A percentile compares a stretch with the other conserved stretches of the same genome.
phyloP scores from a whole-genome alignment of 1,140 invertebrate genomes.

The Drosophila ercepeae region DNA sequence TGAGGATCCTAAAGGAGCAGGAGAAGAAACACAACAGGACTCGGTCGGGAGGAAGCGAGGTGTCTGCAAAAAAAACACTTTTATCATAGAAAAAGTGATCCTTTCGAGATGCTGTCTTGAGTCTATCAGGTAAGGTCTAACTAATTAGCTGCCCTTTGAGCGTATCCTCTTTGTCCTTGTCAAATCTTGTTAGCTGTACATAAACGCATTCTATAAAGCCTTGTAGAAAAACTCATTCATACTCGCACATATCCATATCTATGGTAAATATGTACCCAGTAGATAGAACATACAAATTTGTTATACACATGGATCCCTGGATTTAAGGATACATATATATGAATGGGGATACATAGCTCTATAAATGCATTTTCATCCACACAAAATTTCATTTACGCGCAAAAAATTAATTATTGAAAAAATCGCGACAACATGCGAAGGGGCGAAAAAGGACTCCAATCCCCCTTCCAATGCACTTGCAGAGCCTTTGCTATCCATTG shows the following conservation, averaged over 20 bases:
- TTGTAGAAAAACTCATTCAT: no score
- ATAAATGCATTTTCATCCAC: constrained; percentile 46
- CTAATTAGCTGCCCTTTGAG: no score
- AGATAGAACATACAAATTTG: constrained; percentile 3
- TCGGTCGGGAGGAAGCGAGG: not conserved
- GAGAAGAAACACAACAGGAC: not conserved
- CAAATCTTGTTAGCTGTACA: no score
- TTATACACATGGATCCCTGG: no score
- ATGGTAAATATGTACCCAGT: not conserved
- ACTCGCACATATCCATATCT: not conserved
- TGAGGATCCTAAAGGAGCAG: constrained; percentile 25
- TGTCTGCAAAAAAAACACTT: constrained; percentile 2
- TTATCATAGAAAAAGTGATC: not conserved
- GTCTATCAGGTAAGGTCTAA: not conserved
- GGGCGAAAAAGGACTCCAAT: constrained; percentile 14
- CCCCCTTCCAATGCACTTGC: not conserved
- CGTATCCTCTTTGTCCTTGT: no score
- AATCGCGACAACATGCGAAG: constrained; percentile 54
- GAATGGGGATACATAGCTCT: constrained; percentile 3
- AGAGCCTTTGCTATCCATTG: constrained; percentile 6
- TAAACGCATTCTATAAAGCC: no score
- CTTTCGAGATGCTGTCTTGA: not conserved
- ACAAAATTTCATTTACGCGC: constrained; percentile 80
- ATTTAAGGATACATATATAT: not conserved
- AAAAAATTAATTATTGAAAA: constrained; percentile 83